phyloP scores from a whole-genome alignment of 2,888 invertebrate species.

The Margaritifera margaritifera region DNA sequence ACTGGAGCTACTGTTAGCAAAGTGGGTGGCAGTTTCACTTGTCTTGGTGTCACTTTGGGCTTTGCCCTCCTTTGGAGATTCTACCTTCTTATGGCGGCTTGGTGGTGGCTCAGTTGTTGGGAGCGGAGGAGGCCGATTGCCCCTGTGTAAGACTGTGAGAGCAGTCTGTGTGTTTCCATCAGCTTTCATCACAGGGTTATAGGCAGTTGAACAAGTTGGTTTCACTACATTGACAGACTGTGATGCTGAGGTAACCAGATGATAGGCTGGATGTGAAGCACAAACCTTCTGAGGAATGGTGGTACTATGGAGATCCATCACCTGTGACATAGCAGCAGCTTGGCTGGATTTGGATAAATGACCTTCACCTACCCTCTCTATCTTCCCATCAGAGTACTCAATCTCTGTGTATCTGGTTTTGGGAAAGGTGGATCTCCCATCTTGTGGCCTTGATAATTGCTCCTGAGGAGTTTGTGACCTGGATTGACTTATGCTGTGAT shows the following conservation, averaged over 20 bases:
- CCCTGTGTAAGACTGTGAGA: conserved; percentile 57
- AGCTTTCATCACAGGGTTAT: conserved; percentile 45
- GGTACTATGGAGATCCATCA: conserved; percentile 14
- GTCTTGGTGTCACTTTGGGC: conserved; percentile 8
- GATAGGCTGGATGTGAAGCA: conserved; percentile 26
- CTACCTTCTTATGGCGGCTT: conserved; percentile 14
- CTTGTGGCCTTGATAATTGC: conserved; percentile 25
- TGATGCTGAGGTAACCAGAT: conserved; percentile 32
- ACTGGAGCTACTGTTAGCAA: conserved; percentile 28
- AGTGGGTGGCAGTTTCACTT: conserved; percentile 14
- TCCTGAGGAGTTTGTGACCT: conserved; percentile 8
- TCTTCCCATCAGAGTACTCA: conserved; percentile 47
- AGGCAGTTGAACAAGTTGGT: conserved; percentile 54
- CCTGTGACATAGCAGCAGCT: conserved; percentile 19
- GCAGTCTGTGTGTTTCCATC: conserved; percentile 62
- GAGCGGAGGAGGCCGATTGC: conserved; percentile 47
- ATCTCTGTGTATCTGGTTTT: conserved; percentile 50
- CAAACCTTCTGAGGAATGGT: conserved; percentile 12
- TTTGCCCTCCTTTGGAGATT: conserved; percentile 7
- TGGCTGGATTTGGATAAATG: conserved; percentile 45
- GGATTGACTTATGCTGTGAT: conserved; percentile 18
- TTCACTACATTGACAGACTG: conserved; percentile 64
- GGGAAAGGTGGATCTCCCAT: conserved; percentile 30
- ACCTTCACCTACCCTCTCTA: conserved; percentile 49
- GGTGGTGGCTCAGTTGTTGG: conserved; percentile 50